Base-by-base conservation (phyloP, 2,888 invertebrate species). In the Doris montereyensis region DNA sequence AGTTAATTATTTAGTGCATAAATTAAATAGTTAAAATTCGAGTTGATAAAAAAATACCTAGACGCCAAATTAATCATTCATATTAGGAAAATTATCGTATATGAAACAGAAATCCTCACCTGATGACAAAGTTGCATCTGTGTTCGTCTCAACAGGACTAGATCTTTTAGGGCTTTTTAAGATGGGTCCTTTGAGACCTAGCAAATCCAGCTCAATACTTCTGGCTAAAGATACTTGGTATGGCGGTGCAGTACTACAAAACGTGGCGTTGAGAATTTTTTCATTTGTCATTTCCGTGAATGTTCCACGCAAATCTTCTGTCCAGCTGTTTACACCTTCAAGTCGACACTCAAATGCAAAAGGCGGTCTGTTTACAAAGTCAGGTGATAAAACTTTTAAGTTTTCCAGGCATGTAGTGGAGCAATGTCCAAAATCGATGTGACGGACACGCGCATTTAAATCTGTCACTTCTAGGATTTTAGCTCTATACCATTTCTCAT, bases 401-500 rank as follows among this genome's bases (percentile, higher is more conserved):
- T 41, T 35, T n/a, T 57, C 57, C 17, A 62, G 71, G 34, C 74
- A 60, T 13, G 82, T 58, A 17, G 32, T 88, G 72, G 92, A 89
- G 17, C 84, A 87, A 71, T 89, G 90, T 52, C 95, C 95, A 85
- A 90, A 91, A 91, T 95, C 95, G 0, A 95, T 93, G 79, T 94
- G 92, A 81, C 91, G 89, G 35, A 95, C 93, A 71, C 92, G 90
- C 34, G 94, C 93, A 87, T 84, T 91, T 1, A 89, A 85, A 0
- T 89, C 90, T 21, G 91, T 88, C 1, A 93, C 87, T 62, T 93
- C 92, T 2, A 85, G 83, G 32, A 95, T 92, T 2, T 92, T 85
- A 2, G 92, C 94, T 79, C 96, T 93, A 88, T 95, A 95, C 95
- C 95, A 95, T n/a, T 90, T 86, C 0, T 92, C 92, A 86, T 95